A percentile compares a stretch with the other conserved stretches of the same genome.
Conservation (phyloP, 2,888 invertebrate genomes). For the Brachylomia viminalis region DNA sequence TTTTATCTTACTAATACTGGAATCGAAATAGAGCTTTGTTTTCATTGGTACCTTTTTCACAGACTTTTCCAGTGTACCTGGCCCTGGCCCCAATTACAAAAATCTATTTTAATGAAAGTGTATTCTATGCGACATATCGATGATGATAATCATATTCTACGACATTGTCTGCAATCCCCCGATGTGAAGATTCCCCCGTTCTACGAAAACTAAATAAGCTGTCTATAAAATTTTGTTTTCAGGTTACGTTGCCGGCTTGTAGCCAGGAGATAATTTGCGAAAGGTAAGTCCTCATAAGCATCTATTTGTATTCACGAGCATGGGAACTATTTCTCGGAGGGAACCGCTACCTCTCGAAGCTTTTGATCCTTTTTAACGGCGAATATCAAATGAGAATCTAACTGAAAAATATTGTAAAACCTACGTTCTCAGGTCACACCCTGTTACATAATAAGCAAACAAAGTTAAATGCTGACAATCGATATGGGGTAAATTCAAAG, state of each 20-base stretch:
- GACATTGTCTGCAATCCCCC: constrained; percentile 69
- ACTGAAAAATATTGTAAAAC: constrained; percentile 58
- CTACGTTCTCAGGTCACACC: constrained; percentile 31
- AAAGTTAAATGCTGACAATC: constrained; percentile 68
- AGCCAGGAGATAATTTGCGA: constrained; percentile 85
- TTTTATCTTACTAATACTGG: not conserved
- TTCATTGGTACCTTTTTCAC: constrained; percentile 1
- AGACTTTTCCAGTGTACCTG: constrained; percentile 26
- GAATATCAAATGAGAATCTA: constrained; percentile 63
- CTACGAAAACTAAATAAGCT: constrained; percentile 75
- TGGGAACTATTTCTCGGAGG: constrained; percentile 65
- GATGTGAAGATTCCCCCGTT: constrained; percentile 67
- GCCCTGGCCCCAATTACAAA: constrained; percentile 61
- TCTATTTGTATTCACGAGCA: constrained; percentile 85
- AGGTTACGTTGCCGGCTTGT: constrained; percentile 85
- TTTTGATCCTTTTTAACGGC: constrained; percentile 69
- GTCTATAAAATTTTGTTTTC: constrained; percentile 82
- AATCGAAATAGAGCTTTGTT: constrained; percentile 8
- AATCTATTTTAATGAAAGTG: constrained; percentile 49
- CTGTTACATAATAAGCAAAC: constrained; percentile 58
- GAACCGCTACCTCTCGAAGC: constrained; percentile 62
- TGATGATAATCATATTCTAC: constrained; percentile 68
- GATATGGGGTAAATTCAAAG: constrained; percentile 63
- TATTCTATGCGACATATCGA: constrained; percentile 57
- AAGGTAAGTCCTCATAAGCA: constrained; percentile 83